Evolutionary conservation across 2,797 vertebrate species (phyloP).

Genomic region (Tympanoctomys barrerae): DNA sequence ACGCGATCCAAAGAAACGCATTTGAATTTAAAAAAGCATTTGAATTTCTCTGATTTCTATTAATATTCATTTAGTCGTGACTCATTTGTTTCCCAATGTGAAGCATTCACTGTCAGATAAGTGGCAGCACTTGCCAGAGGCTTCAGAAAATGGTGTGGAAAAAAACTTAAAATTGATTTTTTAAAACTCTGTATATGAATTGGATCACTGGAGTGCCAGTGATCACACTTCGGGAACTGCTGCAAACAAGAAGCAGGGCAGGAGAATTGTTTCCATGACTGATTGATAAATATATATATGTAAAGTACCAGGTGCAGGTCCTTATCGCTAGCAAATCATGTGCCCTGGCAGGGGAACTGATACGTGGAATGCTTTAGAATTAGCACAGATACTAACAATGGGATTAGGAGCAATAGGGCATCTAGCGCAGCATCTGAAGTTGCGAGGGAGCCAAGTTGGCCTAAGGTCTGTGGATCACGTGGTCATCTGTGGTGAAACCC

Average conservation of each 20-base stretch:
- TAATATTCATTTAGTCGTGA: slow-evolving; percentile 17
- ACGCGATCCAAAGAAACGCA: neutral
- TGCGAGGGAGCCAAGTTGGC: neutral
- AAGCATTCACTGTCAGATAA: slow-evolving; percentile 38
- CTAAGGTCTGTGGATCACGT: neutral
- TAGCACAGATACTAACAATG: no score
- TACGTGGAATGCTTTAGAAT: neutral
- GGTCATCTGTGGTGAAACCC: neutral
- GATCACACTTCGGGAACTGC: neutral
- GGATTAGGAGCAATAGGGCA: neutral
- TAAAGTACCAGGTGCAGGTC: neutral
- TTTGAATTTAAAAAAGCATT: no score
- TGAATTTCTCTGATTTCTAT: slow-evolving; percentile 28
- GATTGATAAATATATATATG: neutral
- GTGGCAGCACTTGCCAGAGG: neutral
- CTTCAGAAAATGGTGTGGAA: slow-evolving; percentile 43
- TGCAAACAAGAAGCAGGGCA: neutral
- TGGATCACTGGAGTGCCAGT: neutral
- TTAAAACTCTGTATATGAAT: neutral
- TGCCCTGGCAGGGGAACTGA: neutral
- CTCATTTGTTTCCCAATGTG: neutral
- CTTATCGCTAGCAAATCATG: neutral
- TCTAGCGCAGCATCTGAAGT: neutral
- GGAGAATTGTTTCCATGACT: neutral
- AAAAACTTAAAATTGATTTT: neutral